These are phyloP conservation scores for Pseudeuparius sepicola DNA, from an alignment of 2,888 invertebrate species.

Conservation along the genomic window DNA sequence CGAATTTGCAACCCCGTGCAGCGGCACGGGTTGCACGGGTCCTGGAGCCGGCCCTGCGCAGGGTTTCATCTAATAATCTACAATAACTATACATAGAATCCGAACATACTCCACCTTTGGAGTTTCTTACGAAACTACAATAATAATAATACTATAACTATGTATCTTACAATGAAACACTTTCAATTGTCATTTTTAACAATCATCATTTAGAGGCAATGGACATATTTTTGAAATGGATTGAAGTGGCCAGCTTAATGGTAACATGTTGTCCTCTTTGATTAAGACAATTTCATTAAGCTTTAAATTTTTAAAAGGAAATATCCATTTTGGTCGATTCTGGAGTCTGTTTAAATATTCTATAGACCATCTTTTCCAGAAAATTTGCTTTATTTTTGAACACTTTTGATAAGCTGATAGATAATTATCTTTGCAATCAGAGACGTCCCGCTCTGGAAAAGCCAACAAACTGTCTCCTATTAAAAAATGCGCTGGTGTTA, in stretches of 20 bases:
- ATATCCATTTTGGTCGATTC: neutral
- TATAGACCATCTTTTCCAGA: neutral
- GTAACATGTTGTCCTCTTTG: neutral
- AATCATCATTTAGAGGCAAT: too few relatives aligned
- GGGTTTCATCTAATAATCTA: too few relatives aligned
- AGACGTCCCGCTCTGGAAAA: neutral
- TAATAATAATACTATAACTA: too few relatives aligned
- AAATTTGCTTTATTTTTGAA: neutral
- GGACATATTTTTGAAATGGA: too few relatives aligned
- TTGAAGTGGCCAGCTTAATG: slow-evolving; percentile 1
- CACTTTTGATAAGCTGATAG: neutral
- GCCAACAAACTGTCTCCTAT: neutral
- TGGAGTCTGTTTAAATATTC: slow-evolving; percentile 1
- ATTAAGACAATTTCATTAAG: neutral
- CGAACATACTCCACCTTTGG: too few relatives aligned
- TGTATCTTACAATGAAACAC: too few relatives aligned
- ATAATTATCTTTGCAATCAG: neutral
- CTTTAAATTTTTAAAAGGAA: neutral
- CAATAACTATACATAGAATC: too few relatives aligned
- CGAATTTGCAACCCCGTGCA: too few relatives aligned
- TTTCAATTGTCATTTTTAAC: too few relatives aligned
- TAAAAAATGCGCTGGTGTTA: neutral
- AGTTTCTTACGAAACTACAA: too few relatives aligned
- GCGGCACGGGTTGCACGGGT: too few relatives aligned
- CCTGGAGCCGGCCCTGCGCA: too few relatives aligned